A percentile compares a stretch with the other conserved stretches of the same genome.
Conservation (phyloP, 2,888 invertebrate genomes). For the Oxytorus armatus region DNA sequence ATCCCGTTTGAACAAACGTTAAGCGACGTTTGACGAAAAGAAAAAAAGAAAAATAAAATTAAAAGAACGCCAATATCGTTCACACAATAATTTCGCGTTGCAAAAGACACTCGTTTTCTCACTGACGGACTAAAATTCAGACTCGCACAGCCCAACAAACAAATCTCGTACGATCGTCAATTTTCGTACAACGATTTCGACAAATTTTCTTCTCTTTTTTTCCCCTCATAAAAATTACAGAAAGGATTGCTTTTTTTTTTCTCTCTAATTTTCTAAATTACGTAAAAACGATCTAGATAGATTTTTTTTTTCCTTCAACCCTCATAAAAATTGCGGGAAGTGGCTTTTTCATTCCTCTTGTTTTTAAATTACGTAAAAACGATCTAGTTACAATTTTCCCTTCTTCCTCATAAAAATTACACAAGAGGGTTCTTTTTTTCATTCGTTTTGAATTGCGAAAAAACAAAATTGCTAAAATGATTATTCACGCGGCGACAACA, state of each 20-base stretch:
- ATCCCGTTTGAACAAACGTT: slow-evolving; percentile 37
- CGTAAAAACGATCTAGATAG: slow-evolving; percentile 30
- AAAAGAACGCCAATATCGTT: slow-evolving; percentile 37
- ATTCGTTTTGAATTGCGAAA: background rate
- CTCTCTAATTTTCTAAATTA: background rate
- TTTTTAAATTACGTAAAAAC: slow-evolving; percentile 14
- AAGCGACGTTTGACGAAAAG: slow-evolving; percentile 22
- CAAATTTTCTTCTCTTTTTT: slow-evolving; percentile 39
- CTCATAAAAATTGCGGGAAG: background rate
- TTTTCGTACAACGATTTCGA: slow-evolving; percentile 76
- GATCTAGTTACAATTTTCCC: slow-evolving; percentile 6
- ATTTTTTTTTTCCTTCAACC: too few relatives aligned
- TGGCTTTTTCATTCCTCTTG: background rate
- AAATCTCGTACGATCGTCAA: slow-evolving; percentile 79
- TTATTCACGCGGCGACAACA: background rate
- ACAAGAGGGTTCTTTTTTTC: background rate
- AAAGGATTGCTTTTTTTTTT: background rate
- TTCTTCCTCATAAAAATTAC: slow-evolving; percentile 9
- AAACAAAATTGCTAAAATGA: slow-evolving; percentile 24
- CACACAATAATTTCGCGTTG: slow-evolving; percentile 35
- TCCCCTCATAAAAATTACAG: background rate
- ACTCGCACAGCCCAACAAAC: slow-evolving; percentile 83
- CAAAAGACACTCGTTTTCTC: slow-evolving; percentile 59
- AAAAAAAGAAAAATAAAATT: slow-evolving; percentile 8
- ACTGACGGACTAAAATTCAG: slow-evolving; percentile 78